These are phyloP conservation scores for Tetragnatha montana DNA, from an alignment of 2,888 invertebrate species.

Conservation along the genomic window DNA sequence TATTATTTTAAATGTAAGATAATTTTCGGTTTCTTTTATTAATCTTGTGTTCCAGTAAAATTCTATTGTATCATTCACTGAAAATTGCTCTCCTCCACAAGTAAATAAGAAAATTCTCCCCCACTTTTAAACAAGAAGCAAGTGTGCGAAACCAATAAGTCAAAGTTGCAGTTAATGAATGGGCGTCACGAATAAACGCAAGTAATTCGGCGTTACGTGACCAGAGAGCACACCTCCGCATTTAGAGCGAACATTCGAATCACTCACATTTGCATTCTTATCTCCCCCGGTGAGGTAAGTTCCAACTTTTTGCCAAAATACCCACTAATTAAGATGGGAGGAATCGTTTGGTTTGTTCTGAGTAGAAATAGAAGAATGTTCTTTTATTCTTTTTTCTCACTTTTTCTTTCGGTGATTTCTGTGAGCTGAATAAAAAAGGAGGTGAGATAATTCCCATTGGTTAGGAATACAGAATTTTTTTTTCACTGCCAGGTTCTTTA, in stretches of 20 bases:
- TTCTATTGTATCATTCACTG: too few relatives aligned
- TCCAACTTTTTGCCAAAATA: neutral
- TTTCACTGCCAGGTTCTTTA: neutral
- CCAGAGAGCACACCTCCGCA: conserved; percentile 18
- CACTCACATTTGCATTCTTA: conserved; percentile 14
- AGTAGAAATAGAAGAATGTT: neutral
- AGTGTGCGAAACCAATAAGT: neutral
- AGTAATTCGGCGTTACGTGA: conserved; percentile 6
- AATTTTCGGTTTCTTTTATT: too few relatives aligned
- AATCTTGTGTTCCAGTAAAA: too few relatives aligned
- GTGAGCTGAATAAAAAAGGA: neutral
- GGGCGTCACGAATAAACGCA: conserved; percentile 1
- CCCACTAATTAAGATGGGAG: neutral
- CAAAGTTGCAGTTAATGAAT: neutral
- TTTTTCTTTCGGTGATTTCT: too few relatives aligned
- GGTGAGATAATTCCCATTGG: too few relatives aligned
- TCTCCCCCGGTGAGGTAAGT: neutral
- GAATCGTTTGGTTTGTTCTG: neutral
- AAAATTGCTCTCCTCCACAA: too few relatives aligned
- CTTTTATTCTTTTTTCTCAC: neutral
- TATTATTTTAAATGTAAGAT: too few relatives aligned
- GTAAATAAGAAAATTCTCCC: neutral
- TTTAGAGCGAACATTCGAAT: neutral
- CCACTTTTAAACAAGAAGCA: neutral
- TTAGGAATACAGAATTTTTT: neutral